These are phyloP conservation scores for Drosophila aldrichi DNA, from an alignment of 2,888 invertebrate genomes.

Conservation along the genomic window DNA sequence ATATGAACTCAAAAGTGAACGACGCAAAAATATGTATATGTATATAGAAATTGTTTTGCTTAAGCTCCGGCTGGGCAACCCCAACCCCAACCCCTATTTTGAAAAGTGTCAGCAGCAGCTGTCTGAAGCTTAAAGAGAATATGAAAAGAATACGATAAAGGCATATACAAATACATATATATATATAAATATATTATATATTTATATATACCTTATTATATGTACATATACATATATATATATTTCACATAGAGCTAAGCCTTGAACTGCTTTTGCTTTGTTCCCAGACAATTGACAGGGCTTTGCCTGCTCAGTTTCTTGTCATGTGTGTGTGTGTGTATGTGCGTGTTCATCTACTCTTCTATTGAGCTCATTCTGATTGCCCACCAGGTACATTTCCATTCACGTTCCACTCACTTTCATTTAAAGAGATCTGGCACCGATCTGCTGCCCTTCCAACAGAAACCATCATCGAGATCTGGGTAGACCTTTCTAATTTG, in stretches of 20 bases:
- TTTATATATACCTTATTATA: background rate
- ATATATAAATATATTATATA: background rate
- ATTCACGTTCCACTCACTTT: slow-evolving; percentile 60
- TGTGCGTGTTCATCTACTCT: slow-evolving; percentile 21
- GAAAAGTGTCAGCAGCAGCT: slow-evolving; percentile 43
- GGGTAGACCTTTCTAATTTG: slow-evolving; percentile 51
- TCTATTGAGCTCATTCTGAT: slow-evolving; percentile 35
- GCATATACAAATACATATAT: background rate
- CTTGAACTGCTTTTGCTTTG: slow-evolving; percentile 24
- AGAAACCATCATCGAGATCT: slow-evolving; percentile 10
- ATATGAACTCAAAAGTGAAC: slow-evolving; percentile 65
- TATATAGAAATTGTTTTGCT: slow-evolving; percentile 28
- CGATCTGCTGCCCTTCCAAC: slow-evolving; percentile 30
- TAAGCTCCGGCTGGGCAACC: slow-evolving; percentile 14
- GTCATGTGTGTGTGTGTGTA: background rate
- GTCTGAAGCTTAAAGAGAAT: slow-evolving; percentile 35
- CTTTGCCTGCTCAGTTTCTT: background rate
- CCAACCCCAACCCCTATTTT: slow-evolving; percentile 41
- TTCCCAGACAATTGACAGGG: slow-evolving; percentile 24
- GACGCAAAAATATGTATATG: slow-evolving; percentile 41
- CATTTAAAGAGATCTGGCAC: slow-evolving; percentile 31
- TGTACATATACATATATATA: background rate
- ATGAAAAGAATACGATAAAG: background rate
- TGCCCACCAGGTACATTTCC: slow-evolving; percentile 47
- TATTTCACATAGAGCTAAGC: slow-evolving; percentile 15